A percentile compares a stretch with the other conserved stretches of the same genome.
Evolutionary conservation across 1,140 invertebrate genomes (phyloP).

Genomic region (Drosophila eugracilis): DNA sequence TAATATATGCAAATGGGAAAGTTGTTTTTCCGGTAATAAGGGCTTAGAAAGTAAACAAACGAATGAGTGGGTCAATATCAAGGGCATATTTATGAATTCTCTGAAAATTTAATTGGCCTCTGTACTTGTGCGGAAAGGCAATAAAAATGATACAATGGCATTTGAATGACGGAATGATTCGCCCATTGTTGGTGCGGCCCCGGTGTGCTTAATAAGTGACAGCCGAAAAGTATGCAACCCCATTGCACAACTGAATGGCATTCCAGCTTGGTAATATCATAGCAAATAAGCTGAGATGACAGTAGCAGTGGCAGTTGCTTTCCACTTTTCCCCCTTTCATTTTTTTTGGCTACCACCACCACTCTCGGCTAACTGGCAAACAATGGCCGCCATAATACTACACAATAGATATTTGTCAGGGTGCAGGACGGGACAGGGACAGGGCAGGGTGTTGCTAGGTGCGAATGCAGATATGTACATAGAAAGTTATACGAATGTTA

Average conservation of each 20-base stretch:
- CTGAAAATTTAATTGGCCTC: too few species aligned
- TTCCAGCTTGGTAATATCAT: slow-evolving; percentile 21
- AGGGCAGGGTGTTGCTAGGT: slow-evolving; percentile 1
- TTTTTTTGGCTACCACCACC: not conserved
- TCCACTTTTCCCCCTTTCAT: not conserved
- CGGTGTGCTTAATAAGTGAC: slow-evolving; percentile 6
- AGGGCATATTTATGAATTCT: too few species aligned
- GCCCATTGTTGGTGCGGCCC: not conserved
- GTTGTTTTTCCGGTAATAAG: too few species aligned
- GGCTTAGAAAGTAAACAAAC: too few species aligned
- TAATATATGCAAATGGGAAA: too few species aligned
- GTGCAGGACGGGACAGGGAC: not conserved
- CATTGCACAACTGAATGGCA: slow-evolving; percentile 2
- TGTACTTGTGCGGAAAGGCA: too few species aligned
- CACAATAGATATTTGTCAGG: slow-evolving; percentile 43
- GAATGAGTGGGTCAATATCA: too few species aligned
- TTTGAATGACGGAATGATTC: slow-evolving; percentile 10
- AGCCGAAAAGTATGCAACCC: slow-evolving; percentile 53
- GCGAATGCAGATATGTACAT: slow-evolving; percentile 41
- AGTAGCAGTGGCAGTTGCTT: not conserved
- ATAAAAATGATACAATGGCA: not conserved
- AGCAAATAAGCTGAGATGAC: slow-evolving; percentile 19
- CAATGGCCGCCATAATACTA: slow-evolving; percentile 40
- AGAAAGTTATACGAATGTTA: slow-evolving; percentile 57
- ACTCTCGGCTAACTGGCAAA: slow-evolving; percentile 37